phyloP scores from a whole-genome alignment of 2,113 vertebrate genomes.

The Tachycineta bicolor region DNA sequence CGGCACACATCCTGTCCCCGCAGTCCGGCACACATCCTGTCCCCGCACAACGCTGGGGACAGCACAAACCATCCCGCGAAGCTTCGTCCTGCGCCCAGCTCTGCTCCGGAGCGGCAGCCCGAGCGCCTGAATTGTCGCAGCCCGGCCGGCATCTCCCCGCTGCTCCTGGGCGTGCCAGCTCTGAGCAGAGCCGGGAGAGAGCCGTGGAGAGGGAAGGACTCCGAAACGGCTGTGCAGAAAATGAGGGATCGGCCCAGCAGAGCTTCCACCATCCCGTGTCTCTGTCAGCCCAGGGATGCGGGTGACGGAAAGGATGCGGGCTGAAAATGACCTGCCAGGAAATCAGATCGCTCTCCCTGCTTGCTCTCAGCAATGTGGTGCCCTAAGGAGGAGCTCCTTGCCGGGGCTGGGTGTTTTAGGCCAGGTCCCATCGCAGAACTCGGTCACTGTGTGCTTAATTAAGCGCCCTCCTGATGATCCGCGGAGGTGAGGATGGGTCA shows the following conservation, averaged over 20 bases:
- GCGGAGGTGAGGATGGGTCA: background rate
- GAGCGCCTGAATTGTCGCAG: background rate
- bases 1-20: background rate
- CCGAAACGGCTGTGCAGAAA: background rate
- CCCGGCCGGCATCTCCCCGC: background rate
- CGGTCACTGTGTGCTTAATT: background rate
- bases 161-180: background rate
- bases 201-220: background rate
- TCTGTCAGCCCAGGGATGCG: background rate
- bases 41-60: background rate
- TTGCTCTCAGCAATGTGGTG: background rate
- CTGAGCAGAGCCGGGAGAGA: background rate
- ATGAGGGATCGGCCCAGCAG: background rate
- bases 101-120: background rate
- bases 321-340: background rate
- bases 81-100: background rate
- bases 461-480: background rate
- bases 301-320: background rate
- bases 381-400: background rate
- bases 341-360: background rate
- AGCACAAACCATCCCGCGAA: background rate
- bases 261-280: rapidly evolving
- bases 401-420: background rate
- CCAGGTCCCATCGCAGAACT: background rate
- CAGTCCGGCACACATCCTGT: background rate